These are phyloP conservation scores for Thera obeliscata DNA, from an alignment of 2,888 invertebrate species.

Conservation along the genomic window DNA sequence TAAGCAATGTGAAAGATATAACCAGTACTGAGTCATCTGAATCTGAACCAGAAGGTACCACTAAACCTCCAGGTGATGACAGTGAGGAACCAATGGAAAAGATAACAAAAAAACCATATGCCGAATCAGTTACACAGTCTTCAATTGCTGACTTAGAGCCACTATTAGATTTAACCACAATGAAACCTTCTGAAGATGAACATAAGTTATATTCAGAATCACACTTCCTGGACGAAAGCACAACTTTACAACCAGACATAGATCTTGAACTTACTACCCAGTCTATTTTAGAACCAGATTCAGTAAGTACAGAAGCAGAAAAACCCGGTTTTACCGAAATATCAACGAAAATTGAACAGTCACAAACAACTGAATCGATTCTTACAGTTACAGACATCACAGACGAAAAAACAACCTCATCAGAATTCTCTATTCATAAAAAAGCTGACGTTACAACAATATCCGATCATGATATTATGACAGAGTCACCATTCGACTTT, in stretches of 20 bases:
- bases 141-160: constrained; percentile 5
- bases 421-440: constrained; percentile 7
- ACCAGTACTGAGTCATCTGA: constrained; percentile 18
- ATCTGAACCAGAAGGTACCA: constrained; percentile 2
- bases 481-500: constrained; percentile 20
- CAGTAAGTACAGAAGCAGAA: constrained; percentile 22
- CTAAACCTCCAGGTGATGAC: constrained; percentile 11
- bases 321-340: constrained; percentile 15
- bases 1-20: constrained; percentile 11
- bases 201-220: constrained; percentile 9
- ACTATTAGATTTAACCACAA: constrained; percentile 13
- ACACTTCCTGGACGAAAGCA: constrained; percentile 15
- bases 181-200: constrained; percentile 17
- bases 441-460: constrained; percentile 7
- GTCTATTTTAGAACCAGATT: constrained; percentile 17
- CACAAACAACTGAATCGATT: constrained; percentile 21
- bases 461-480: constrained; percentile 15
- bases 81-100: constrained; percentile 11
- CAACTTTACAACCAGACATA: constrained; percentile 21
- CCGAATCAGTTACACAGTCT: constrained; percentile 13
- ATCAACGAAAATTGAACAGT: constrained; percentile 16
- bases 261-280: constrained; percentile 23
- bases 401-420: constrained; percentile 8
- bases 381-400: constrained; percentile 7
- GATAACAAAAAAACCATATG: constrained; percentile 6